Evolutionary conservation across 2,888 invertebrate species (phyloP).

Genomic region (Julus scandinavius): DNA sequence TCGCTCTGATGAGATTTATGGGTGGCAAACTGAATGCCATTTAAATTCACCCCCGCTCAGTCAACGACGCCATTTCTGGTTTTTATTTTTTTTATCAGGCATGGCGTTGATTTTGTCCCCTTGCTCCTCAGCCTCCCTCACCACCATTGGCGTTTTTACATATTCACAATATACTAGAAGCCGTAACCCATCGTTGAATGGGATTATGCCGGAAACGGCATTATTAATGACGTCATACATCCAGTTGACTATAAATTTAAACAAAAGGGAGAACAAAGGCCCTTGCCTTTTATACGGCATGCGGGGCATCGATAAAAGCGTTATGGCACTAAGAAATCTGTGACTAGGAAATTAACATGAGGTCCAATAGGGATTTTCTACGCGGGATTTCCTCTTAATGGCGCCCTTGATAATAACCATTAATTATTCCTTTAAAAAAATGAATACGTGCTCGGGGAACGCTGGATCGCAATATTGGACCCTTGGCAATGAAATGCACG

Average conservation of each 20-base stretch:
- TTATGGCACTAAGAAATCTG: neutral
- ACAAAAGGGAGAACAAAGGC: constrained; percentile 11
- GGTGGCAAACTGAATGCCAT: neutral
- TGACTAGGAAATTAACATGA: neutral
- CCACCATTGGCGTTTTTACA: neutral
- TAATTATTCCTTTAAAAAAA: constrained; percentile 17
- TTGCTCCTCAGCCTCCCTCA: neutral
- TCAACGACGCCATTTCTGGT: neutral
- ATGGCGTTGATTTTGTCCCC: neutral
- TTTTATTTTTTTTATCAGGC: neutral
- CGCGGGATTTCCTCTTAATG: neutral
- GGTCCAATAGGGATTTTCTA: neutral
- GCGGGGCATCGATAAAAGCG: constrained; percentile 18
- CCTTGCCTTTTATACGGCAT: neutral
- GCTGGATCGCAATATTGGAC: neutral
- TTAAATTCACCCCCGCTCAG: neutral
- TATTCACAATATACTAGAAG: constrained; percentile 10
- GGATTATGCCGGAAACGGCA: constrained; percentile 11
- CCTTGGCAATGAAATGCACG: constrained; percentile 11
- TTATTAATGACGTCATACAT: constrained; percentile 18
- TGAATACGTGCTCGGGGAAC: neutral
- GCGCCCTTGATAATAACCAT: constrained; percentile 18
- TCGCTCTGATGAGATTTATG: neutral
- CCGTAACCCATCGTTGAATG: neutral
- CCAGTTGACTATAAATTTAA: constrained; percentile 18